A percentile compares a stretch with the other conserved stretches of the same genome.
phyloP scores from a whole-genome alignment of 30 jellyfish, hydroid and myxozoan genomes.

The Hydractinia symbiolongicarpus region DNA sequence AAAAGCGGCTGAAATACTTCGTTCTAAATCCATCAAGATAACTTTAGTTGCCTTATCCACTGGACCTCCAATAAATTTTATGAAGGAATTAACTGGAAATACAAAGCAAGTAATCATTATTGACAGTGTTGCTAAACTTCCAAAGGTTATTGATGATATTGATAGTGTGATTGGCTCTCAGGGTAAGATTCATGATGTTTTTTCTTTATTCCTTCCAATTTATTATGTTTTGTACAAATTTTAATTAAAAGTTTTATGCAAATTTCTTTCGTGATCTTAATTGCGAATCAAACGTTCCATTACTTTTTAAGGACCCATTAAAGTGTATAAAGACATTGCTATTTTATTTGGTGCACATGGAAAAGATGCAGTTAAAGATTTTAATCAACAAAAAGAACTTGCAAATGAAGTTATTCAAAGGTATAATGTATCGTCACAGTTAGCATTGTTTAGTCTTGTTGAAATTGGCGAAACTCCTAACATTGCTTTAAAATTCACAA shows the following conservation, averaged over 20 bases:
- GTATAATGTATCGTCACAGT: constrained; percentile 8
- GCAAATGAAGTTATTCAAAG: constrained; percentile 21
- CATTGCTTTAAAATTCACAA: background rate
- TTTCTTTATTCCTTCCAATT: background rate
- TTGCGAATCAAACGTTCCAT: background rate
- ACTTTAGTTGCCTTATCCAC: no score
- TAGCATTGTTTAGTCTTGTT: background rate
- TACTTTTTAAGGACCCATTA: background rate
- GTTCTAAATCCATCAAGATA: no score
- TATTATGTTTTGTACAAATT: background rate
- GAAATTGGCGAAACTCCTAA: background rate
- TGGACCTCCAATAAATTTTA: no score
- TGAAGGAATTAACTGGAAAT: no score
- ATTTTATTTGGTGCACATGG: constrained; percentile 50
- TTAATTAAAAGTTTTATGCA: no score
- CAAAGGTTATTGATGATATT: background rate
- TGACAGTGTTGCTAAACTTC: background rate
- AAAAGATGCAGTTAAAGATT: constrained; percentile 30
- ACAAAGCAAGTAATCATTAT: background rate
- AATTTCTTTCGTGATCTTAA: background rate
- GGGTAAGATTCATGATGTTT: background rate
- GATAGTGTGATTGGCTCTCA: background rate
- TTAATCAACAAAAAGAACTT: constrained; percentile 27
- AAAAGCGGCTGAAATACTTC: background rate
- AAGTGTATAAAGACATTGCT: constrained; percentile 27